Conservation (phyloP, 2,113 vertebrate species). For the Malaclemys terrapin region DNA sequence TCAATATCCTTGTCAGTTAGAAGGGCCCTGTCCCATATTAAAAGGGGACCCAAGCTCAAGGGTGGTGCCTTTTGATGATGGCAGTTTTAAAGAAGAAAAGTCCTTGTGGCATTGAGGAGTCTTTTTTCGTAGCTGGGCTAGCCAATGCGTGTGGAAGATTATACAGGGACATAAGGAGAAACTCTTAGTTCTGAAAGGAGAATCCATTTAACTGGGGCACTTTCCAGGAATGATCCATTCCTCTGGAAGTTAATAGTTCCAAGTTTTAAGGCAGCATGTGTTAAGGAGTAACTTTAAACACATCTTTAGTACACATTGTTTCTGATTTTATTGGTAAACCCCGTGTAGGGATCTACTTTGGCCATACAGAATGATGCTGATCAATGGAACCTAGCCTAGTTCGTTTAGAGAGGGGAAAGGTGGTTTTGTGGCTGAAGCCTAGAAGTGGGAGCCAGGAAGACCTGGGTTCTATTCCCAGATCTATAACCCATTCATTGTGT, state of each 20-base stretch:
- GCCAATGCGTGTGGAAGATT: background rate
- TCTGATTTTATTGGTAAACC: background rate
- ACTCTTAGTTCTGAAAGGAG: background rate
- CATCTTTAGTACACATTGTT: background rate
- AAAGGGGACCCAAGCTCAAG: background rate
- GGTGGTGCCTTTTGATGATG: background rate
- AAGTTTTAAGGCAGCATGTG: background rate
- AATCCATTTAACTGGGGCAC: background rate
- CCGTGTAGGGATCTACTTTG: background rate
- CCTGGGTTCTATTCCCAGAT: background rate
- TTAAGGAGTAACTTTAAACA: background rate
- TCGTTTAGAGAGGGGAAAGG: background rate
- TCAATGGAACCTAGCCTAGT: background rate
- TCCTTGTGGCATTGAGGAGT: background rate
- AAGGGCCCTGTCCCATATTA: background rate
- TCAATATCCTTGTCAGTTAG: background rate
- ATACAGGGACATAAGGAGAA: conserved; percentile 10
- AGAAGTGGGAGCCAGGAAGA: background rate
- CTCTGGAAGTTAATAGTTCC: background rate
- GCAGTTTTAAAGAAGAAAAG: background rate
- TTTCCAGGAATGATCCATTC: background rate
- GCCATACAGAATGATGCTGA: background rate
- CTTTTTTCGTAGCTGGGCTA: background rate
- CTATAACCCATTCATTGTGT: background rate
- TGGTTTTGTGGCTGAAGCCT: background rate